Base-by-base conservation (phyloP, 2,888 invertebrate species). In the Macrosiphum euphorbiae region DNA sequence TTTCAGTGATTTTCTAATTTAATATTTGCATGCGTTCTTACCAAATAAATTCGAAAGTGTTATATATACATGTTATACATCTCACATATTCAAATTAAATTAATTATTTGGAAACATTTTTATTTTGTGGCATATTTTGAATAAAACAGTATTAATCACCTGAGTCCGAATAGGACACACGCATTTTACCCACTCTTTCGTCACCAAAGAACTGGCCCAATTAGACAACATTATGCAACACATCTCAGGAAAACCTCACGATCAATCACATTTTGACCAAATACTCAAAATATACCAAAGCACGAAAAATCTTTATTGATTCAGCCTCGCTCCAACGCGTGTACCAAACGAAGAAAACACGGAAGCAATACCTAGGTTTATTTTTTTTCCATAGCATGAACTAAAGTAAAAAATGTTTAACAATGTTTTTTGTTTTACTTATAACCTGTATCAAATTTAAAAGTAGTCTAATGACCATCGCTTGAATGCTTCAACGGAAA, bases 1-100 rank as follows among this genome's bases (percentile, higher is more conserved):
- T 84, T 55, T 52, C 91, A 91, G 13, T 52, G 24, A 84, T 84
- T 84, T 91, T 55, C 26, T 41, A 84, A 67, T 84, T 91, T 55
- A 52, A 55, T 41, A 91, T 16, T 28, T 16, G 20, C 35, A 20
- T 8, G 20, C 20, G 41, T 90, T 91, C 55, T 84, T 26, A 3
- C n/a, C 84, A 55, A 55, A 84, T 91, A 13, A 84, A 91, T 55
- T 84, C 28, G 7, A 84, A 52, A 7, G 28, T 52, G 41, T 84
- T 5, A 84, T 78, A 52, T 20, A 8, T 90, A 50, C 35, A 7
- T 52, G 41, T 41, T 55, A 78, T 41, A 8, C 78, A 78, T 78
- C 7, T 2, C 35, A 20, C 20, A 78, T 78, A 78, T 47, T 88
- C 24, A 20, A 55, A 41, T 88, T 88, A 88, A 55, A 88, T 28